A percentile compares a stretch with the other conserved stretches of the same genome.
Conservation (phyloP, 2,113 vertebrate genomes). For the Paramormyrops kingsleyae region DNA sequence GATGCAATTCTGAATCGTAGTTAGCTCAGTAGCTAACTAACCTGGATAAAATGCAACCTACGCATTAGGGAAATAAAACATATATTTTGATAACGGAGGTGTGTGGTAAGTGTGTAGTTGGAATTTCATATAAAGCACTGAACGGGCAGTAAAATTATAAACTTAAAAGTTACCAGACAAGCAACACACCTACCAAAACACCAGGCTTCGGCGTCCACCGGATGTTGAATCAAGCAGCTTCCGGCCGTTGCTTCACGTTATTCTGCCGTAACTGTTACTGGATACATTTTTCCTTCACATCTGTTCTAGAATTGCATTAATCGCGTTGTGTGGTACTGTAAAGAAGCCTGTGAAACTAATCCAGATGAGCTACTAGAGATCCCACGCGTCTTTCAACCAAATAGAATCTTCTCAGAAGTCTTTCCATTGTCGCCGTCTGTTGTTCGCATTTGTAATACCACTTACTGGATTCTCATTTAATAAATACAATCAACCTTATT, state of each 20-base stretch:
- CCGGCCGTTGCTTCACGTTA: not conserved
- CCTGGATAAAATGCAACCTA: not conserved
- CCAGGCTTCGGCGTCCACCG: not conserved
- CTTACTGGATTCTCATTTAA: not conserved
- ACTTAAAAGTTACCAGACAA: not conserved
- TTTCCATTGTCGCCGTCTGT: slow-evolving; percentile 1
- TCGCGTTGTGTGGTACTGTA: not conserved
- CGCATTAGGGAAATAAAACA: not conserved
- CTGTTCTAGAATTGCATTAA: not conserved
- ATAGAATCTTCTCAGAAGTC: not conserved
- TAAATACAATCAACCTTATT: not conserved
- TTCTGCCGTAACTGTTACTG: not conserved
- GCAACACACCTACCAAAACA: not conserved
- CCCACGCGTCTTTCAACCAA: not conserved
- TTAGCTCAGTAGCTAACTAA: not conserved
- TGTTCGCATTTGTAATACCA: not conserved
- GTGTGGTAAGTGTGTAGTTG: not conserved
- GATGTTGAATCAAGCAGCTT: not conserved
- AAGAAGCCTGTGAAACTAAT: not conserved
- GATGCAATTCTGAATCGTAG: not conserved
- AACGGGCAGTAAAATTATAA: not conserved
- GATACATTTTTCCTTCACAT: not conserved
- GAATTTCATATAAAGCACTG: not conserved
- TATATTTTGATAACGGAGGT: not conserved
- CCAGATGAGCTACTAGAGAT: not conserved